phyloP scores from a whole-genome alignment of 2,113 vertebrate genomes.

The Cyphomyrus discorhynchus region DNA sequence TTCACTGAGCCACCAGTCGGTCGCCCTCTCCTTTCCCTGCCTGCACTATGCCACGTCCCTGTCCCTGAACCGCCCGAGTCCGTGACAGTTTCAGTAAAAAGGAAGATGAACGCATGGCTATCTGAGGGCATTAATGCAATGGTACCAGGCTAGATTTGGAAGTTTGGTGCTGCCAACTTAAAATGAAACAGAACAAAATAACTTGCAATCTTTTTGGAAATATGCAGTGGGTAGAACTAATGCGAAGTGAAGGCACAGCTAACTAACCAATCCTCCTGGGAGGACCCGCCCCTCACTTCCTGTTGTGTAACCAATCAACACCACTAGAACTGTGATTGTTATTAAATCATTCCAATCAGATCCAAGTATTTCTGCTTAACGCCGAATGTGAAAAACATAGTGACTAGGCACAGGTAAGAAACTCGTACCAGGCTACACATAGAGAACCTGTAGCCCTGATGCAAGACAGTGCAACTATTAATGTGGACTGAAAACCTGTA shows the following conservation, averaged over 20 bases:
- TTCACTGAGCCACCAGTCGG: too few relatives aligned
- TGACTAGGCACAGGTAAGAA: neutral
- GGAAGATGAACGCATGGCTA: neutral
- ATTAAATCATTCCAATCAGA: neutral
- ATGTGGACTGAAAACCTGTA: neutral
- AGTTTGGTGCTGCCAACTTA: neutral
- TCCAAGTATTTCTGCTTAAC: neutral
- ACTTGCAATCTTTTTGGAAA: neutral
- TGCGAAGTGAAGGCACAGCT: neutral
- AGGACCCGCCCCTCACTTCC: neutral
- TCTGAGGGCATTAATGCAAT: neutral
- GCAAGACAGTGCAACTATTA: slow-evolving; percentile 4
- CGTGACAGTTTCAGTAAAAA: neutral
- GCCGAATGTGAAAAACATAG: neutral
- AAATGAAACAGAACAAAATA: neutral
- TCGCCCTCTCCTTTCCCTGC: too few relatives aligned
- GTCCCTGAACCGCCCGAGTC: too few relatives aligned
- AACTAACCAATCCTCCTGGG: neutral
- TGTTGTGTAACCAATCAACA: neutral
- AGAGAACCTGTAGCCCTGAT: neutral
- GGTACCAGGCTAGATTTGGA: neutral
- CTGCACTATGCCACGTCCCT: too few relatives aligned
- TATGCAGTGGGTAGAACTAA: neutral
- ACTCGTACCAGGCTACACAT: neutral
- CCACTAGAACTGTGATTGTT: neutral